phyloP scores from a whole-genome alignment of 2,113 vertebrate genomes.

The Silurus asotus region DNA sequence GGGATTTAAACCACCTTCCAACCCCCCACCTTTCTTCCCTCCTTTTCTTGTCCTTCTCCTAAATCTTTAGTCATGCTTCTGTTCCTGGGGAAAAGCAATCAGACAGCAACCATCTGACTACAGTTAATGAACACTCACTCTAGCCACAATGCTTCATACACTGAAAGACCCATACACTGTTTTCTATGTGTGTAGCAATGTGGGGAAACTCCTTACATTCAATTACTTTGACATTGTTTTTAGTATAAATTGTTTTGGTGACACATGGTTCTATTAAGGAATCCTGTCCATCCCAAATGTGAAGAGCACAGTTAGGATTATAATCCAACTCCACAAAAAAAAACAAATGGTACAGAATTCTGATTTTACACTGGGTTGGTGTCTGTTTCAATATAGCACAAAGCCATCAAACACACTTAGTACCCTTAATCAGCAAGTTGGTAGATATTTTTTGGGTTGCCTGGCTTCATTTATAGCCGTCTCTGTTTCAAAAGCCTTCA shows the following conservation, averaged over 20 bases:
- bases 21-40: not conserved
- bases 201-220: not conserved
- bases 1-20: not conserved
- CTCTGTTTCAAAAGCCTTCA: not conserved
- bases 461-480: not conserved
- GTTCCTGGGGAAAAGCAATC: conserved; percentile 38
- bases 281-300: not conserved
- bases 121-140: not conserved
- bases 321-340: not conserved
- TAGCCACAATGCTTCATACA: not conserved
- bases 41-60: not conserved
- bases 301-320: not conserved
- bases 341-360: not conserved
- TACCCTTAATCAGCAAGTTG: not conserved
- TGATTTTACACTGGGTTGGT: not conserved
- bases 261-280: not conserved
- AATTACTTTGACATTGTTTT: not conserved
- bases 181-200: not conserved
- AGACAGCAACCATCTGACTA: conserved; percentile 31
- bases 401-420: not conserved
- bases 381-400: not conserved
- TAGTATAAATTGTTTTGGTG: not conserved
- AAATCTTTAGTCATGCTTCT: conserved; percentile 25
- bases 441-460: not conserved
- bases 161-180: not conserved